phyloP scores from a whole-genome alignment of 2,113 vertebrate genomes.

The Gasterosteus nipponicus region DNA sequence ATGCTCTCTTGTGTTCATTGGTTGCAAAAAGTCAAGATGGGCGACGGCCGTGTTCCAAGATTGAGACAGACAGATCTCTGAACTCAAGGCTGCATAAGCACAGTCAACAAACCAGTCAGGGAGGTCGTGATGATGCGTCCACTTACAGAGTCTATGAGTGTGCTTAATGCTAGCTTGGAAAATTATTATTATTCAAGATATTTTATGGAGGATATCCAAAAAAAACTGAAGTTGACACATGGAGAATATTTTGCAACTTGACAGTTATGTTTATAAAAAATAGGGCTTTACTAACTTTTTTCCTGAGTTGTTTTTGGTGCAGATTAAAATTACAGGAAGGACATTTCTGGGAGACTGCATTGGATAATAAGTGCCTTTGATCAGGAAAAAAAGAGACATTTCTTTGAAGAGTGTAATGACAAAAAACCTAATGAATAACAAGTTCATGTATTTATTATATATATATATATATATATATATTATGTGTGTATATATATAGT shows the following conservation, averaged over 20 bases:
- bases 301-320: no score
- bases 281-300: no score
- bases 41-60: no score
- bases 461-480: neutral
- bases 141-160: no score
- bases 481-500: no score
- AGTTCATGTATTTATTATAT: neutral
- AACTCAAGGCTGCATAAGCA: no score
- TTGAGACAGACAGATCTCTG: no score
- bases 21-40: no score
- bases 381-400: neutral
- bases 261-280: neutral
- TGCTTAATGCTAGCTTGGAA: neutral
- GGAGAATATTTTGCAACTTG: neutral
- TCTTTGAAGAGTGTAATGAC: neutral
- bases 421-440: neutral
- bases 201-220: neutral
- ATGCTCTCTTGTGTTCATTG: no score
- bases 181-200: neutral
- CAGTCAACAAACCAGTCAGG: no score
- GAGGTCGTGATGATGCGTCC: no score
- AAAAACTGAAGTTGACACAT: neutral
- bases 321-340: neutral
- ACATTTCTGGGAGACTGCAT: neutral
- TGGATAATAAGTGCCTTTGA: conserved; percentile 26